Evolutionary conservation across 2,888 invertebrate species (phyloP).

Genomic region (Perizoma flavofasciatum): DNA sequence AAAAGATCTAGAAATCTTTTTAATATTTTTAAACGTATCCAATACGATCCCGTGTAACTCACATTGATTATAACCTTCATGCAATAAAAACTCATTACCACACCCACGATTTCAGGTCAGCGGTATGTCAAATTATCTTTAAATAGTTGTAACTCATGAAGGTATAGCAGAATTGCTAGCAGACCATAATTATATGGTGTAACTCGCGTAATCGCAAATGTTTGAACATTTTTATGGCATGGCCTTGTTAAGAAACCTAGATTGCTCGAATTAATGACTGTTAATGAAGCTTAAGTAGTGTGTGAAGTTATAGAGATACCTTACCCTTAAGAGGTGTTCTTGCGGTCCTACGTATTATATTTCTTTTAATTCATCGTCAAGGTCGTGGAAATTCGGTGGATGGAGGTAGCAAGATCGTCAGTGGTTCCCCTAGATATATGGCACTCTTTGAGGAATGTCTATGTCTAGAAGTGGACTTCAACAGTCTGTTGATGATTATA

Average conservation of each 20-base stretch:
- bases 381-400: no score
- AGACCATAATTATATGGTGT: conserved; percentile 11
- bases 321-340: no score
- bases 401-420: no score
- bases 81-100: conserved; percentile 17
- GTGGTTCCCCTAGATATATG: no score
- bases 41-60: not conserved
- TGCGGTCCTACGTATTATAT: no score
- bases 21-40: no score
- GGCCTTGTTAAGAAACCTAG: conserved; percentile 11
- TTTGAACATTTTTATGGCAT: conserved; percentile 11
- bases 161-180: not conserved
- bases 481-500: no score
- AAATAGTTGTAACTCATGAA: conserved; percentile 11
- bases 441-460: no score
- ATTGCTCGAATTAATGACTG: conserved; percentile 8
- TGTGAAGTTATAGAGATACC: conserved; percentile 1
- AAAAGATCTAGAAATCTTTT: no score
- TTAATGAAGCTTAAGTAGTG: conserved; percentile 7
- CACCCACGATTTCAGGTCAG: conserved; percentile 3
- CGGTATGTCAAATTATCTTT: conserved; percentile 13
- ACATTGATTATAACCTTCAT: conserved; percentile 5
- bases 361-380: no score
- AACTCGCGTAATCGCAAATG: conserved; percentile 6
- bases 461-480: no score